Conservation (phyloP, 2,113 vertebrate genomes). For the Spizaetus ornatus region DNA sequence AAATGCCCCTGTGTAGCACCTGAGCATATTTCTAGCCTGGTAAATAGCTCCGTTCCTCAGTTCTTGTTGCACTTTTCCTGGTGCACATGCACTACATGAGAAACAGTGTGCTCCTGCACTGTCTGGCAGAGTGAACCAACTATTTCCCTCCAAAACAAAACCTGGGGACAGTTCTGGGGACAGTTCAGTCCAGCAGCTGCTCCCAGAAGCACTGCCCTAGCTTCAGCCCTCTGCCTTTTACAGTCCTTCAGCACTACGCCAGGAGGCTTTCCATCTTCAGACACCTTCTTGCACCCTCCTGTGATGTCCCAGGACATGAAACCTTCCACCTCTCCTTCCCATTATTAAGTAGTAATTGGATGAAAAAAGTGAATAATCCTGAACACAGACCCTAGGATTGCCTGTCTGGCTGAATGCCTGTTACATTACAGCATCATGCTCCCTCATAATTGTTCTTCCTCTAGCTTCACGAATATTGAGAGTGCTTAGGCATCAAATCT, state of each 20-base stretch:
- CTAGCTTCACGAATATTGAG: neutral
- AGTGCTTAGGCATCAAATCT: neutral
- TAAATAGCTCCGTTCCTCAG: neutral
- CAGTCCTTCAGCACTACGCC: neutral
- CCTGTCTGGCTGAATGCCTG: neutral
- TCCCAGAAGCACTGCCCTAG: neutral
- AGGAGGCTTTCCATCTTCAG: neutral
- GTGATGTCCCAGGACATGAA: neutral
- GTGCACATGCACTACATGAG: no score
- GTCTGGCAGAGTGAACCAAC: neutral
- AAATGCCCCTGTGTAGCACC: accelerated
- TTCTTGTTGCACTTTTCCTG: neutral
- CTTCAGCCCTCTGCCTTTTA: neutral
- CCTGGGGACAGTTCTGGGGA: neutral
- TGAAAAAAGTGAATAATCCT: neutral
- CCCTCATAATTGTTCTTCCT: neutral
- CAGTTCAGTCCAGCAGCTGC: neutral
- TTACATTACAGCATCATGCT: neutral
- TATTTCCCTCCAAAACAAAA: neutral
- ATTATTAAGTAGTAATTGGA: neutral
- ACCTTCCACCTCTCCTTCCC: neutral
- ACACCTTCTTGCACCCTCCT: neutral
- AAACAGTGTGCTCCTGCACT: neutral
- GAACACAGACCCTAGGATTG: neutral
- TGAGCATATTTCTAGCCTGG: neutral